A percentile compares a stretch with the other conserved stretches of the same genome.
These are phyloP conservation scores for Amia ocellicauda DNA, from an alignment of 2,113 vertebrate genomes.

Conservation along the genomic window DNA sequence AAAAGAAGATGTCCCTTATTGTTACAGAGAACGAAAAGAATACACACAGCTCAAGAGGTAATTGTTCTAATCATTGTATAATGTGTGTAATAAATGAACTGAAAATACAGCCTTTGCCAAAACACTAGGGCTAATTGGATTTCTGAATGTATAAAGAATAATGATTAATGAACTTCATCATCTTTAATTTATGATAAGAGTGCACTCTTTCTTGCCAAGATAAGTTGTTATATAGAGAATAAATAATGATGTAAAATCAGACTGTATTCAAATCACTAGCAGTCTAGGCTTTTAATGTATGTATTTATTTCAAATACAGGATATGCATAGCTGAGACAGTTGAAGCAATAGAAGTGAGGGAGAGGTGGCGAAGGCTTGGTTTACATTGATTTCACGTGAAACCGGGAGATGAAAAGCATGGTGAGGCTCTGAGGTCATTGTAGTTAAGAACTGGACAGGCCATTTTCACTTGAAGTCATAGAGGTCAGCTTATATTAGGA, in stretches of 20 bases:
- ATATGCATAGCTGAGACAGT: too few relatives aligned
- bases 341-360: too few relatives aligned
- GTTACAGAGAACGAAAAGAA: slow-evolving; percentile 30
- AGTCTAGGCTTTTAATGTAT: too few relatives aligned
- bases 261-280: too few relatives aligned
- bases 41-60: slow-evolving; percentile 30
- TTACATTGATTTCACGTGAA: too few relatives aligned
- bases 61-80: slow-evolving; percentile 49
- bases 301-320: too few relatives aligned
- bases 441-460: too few relatives aligned
- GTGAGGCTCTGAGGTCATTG: too few relatives aligned
- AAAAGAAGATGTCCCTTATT: slow-evolving; percentile 24
- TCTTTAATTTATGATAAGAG: slow-evolving; percentile 32
- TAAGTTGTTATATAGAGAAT: slow-evolving; percentile 27
- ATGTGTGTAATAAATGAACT: slow-evolving; percentile 42
- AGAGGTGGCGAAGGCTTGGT: too few relatives aligned
- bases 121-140: slow-evolving; percentile 43
- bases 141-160: slow-evolving; percentile 38
- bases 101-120: slow-evolving; percentile 36
- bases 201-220: slow-evolving; percentile 27
- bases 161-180: slow-evolving; percentile 45
- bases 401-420: too few relatives aligned
- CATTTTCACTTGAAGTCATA: too few relatives aligned
- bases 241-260: slow-evolving; percentile 46
- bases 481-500: too few relatives aligned